Evolutionary conservation across 2,113 vertebrate species (phyloP), one percentile per base, ranked within the genome.

Genomic region (Platycercus adscitus): DNA sequence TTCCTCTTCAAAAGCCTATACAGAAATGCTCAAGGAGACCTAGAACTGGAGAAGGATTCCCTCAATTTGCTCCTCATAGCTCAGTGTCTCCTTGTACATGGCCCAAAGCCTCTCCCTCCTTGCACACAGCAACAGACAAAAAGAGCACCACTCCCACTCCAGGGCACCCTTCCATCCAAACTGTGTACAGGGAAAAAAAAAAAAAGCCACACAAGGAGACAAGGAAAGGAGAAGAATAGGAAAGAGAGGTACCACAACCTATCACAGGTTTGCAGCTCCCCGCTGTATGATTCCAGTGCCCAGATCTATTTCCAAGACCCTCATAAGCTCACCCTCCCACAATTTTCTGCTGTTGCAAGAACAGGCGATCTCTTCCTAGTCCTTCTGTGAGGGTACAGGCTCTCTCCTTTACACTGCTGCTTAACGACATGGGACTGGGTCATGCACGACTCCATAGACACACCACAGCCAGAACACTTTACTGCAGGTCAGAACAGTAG

Each of bases 241-340:
- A 66, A 64, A 31, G 26, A 41, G 35, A 65, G 10, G 24, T 84
- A 65, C 26, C 6, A n/a, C 31, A 39, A 68, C 7, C 66, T 28
- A 70, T 1, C 21, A 28, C 0, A 33, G 20, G 41, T 16, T 37
- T 33, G 47, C 31, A 66, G 4, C 13, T 49, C 76, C 11, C 46
- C 33, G 8, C 64, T 49, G 4, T 8, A 63, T 25, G 41, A 78
- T 16, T 39, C 43, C 61, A 35, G 13, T 1, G 39, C 31, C 52
- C 43, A 26, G 47, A 35, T 44, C 56, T 29, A 17, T 0, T 3
- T 21, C 61, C 1, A 0, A 60, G 46, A 18, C 55, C n/a, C 39
- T 50, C 20, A 0, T 13, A 17, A 46, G 6, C 29, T 26, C 0
- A 0, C 10, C 23, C 47, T n/a, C 72, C 66, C 63, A 55, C 7